Evolutionary conservation across 2,797 vertebrate species (phyloP).

Genomic region (Clamator glandarius): DNA sequence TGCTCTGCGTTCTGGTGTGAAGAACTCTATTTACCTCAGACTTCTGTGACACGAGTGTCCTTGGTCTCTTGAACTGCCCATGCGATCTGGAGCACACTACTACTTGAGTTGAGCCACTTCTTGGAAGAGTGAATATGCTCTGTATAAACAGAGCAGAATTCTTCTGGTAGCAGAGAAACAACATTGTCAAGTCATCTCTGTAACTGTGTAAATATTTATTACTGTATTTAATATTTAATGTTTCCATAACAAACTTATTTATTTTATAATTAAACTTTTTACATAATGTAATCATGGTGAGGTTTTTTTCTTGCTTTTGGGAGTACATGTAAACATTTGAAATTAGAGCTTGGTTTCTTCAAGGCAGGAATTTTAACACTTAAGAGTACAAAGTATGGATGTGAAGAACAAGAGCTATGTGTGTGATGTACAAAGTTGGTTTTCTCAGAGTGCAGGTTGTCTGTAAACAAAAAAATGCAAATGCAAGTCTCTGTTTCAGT

Average conservation of each 20-base stretch:
- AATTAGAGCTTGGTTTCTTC: slow-evolving; percentile 34
- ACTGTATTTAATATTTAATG: slow-evolving; percentile 82
- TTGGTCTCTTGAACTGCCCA: slow-evolving; percentile 14
- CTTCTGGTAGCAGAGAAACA: slow-evolving; percentile 43
- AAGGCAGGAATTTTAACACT: not conserved
- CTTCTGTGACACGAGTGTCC: not conserved
- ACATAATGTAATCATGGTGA: slow-evolving; percentile 32
- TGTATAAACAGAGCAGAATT: slow-evolving; percentile 47
- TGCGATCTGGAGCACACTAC: slow-evolving; percentile 19
- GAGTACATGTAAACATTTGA: slow-evolving; percentile 9
- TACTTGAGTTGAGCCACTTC: slow-evolving; percentile 44
- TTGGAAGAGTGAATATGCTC: slow-evolving; percentile 32
- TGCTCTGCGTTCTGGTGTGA: not conserved
- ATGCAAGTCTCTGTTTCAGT: not conserved
- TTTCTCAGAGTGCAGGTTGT: not conserved
- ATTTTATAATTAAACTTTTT: slow-evolving; percentile 83
- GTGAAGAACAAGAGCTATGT: not conserved
- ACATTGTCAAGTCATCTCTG: slow-evolving; percentile 66
- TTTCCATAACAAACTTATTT: slow-evolving; percentile 74
- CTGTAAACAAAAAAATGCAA: slow-evolving; percentile 12
- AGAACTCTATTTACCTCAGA: slow-evolving; percentile 31
- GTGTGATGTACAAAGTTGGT: not conserved
- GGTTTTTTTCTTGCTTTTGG: not conserved
- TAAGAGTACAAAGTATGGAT: not conserved
- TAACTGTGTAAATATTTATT: slow-evolving; percentile 79